A percentile compares a stretch with the other conserved stretches of the same genome.
phyloP scores from a whole-genome alignment of 2,113 vertebrate species.

The Cephalopterus ornatus region DNA sequence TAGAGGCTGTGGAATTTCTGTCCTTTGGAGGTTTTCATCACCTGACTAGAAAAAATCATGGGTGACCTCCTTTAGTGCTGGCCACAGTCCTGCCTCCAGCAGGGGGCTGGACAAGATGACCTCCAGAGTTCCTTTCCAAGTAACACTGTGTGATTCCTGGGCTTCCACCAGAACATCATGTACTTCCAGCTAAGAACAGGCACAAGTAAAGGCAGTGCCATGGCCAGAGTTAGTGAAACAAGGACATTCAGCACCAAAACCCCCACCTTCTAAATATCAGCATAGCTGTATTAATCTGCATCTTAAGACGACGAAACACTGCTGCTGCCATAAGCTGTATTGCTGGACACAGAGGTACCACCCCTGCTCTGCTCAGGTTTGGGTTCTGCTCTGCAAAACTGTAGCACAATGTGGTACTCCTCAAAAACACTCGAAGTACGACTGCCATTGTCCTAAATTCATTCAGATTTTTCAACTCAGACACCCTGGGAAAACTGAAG shows the following conservation, averaged over 20 bases:
- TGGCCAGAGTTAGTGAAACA: background rate
- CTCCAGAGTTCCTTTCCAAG: background rate
- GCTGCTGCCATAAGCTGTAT: background rate
- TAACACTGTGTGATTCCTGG: background rate
- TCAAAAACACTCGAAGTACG: background rate
- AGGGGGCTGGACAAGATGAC: background rate
- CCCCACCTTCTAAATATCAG: rapidly evolving
- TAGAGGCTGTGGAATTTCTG: background rate
- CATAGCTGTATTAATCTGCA: background rate
- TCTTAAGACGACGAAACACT: background rate
- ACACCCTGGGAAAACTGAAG: background rate
- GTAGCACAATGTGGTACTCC: background rate
- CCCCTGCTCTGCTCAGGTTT: background rate
- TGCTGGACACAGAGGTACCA: background rate
- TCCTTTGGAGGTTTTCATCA: background rate
- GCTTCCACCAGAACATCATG: background rate
- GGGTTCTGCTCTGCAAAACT: background rate
- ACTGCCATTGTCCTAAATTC: conserved; percentile 44
- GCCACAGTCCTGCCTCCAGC: background rate
- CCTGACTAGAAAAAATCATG: background rate
- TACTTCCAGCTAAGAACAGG: background rate
- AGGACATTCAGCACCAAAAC: background rate
- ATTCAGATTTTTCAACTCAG: background rate
- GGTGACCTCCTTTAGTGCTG: background rate
- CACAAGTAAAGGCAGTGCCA: background rate